phyloP scores from a whole-genome alignment of 2,113 vertebrate genomes.

The Pan troglodytes region NHGRI_mPanTro3-v2.1_pri NC_072413.2:85862501-85863000 shows the following conservation, averaged over 20 bases:
- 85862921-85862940: not conserved
- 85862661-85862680: no score
- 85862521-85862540: not conserved
- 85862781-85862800: not conserved
- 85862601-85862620: not conserved
- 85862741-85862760: not conserved
- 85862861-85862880: not conserved
- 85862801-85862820: not conserved
- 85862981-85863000: not conserved
- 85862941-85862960: not conserved
- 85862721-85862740: rapidly evolving
- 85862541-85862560: not conserved
- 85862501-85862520: not conserved
- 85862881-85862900: not conserved
- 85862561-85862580: rapidly evolving
- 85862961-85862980: not conserved
- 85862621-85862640: not conserved
- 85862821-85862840: not conserved
- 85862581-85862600: not conserved
- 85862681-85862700: not conserved
- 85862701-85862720: not conserved
- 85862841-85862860: not conserved
- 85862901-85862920: not conserved
- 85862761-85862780: rapidly evolving
- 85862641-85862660: no score